Evolutionary conservation across 92 coral and sea anemone species (phyloP), one percentile per base, ranked within the genome.

Genomic region (Epizoanthus scotinus): DNA sequence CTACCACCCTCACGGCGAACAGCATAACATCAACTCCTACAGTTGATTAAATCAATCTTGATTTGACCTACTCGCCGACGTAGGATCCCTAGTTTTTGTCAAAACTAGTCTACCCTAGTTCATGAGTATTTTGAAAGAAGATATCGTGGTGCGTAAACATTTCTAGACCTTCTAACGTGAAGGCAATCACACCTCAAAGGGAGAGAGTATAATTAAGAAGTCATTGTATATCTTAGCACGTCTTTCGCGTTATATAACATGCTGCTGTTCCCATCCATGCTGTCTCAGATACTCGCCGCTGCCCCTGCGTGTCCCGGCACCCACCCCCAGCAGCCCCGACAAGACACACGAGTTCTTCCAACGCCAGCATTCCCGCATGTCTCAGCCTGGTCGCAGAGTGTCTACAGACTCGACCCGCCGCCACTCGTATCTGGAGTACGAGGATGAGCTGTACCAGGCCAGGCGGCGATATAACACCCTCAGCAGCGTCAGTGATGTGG

Each of bases 261-360:
- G 47, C 15, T 34, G n/a, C n/a, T 44, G 13, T 29, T 38, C 26
- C 1, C 18, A 1, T 10, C 53, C 17, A 21, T 75, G 56, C 78
- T 21, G 4, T 31, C 73, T 40, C 25, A 94, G 98, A 82, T 84
- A 87, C 49, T 92, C 98, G 22, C 98, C 98, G 8, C 58, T 84
- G 10, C 90, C 93, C 6, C 88, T 96, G 9, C 78, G 79, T 15
- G 95, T 97, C 3, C 99, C 99, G 13, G 99, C 99, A 7, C 98
- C 99, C 3, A 96, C 99, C 0, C 99, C 99, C 20, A 94, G 85
- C 38, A 93, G 94, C 57, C 99, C 96, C 2, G 91, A 91, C 27
- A 88, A 86, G 47, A 49, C 91, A 15, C 90, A 88, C 61, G 88
- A 88, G 61, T 79, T 61, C 73, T 84, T 31, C 44, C 84, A 81